These are phyloP conservation scores for Carpatolechia fugitivella DNA, from an alignment of 2,888 invertebrate species.

Conservation along the genomic window DNA sequence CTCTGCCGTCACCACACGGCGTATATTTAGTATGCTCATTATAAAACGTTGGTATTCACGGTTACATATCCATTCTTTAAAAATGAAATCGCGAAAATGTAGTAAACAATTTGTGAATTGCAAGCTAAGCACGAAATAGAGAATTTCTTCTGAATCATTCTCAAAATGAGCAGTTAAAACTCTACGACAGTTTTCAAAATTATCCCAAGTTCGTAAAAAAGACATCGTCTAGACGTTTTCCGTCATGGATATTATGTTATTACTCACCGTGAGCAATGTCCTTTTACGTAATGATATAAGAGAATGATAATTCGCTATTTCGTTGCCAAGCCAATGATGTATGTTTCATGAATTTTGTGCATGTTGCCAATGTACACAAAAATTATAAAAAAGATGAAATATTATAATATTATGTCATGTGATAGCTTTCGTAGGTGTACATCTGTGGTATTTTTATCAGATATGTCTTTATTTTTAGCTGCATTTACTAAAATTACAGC, in stretches of 20 bases:
- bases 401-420: neutral
- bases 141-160: neutral
- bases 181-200: neutral
- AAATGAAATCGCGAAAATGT: too few relatives aligned
- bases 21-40: too few relatives aligned
- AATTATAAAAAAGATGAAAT: neutral
- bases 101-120: too few relatives aligned
- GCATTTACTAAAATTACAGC: too few relatives aligned
- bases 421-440: too few relatives aligned
- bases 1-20: too few relatives aligned
- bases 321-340: conserved; percentile 1
- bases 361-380: neutral
- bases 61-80: too few relatives aligned
- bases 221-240: neutral
- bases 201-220: neutral
- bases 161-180: neutral
- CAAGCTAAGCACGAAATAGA: too few relatives aligned
- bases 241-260: neutral
- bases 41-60: too few relatives aligned
- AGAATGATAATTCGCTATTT: neutral
- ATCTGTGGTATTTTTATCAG: too few relatives aligned
- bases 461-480: too few relatives aligned
- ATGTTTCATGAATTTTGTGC: neutral
- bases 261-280: neutral
- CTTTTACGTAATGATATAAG: neutral